These are phyloP conservation scores for Drosophila emarginata DNA, from an alignment of 2,888 invertebrate genomes.

Conservation along the genomic window DNA sequence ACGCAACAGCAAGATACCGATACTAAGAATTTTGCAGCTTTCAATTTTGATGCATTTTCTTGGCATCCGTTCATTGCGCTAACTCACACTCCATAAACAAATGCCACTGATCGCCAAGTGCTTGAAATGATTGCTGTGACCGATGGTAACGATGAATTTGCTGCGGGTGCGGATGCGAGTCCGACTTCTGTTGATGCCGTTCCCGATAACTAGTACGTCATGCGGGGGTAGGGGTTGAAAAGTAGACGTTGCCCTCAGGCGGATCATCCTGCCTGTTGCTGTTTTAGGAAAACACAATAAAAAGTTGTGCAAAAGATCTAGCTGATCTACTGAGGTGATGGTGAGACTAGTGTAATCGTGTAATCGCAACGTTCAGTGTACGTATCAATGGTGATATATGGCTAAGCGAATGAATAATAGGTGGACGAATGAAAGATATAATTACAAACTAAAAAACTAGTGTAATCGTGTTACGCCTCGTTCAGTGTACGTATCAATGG, in stretches of 20 bases:
- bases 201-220: constrained; percentile 20
- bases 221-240: constrained; percentile 54
- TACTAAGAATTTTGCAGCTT: constrained; percentile 10
- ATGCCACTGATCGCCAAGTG: constrained; percentile 62
- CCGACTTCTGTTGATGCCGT: constrained; percentile 28
- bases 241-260: constrained; percentile 34
- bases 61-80: constrained; percentile 22
- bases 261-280: constrained; percentile 44
- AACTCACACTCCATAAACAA: constrained; percentile 80
- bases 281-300: constrained; percentile 46
- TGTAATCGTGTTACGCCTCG: constrained; percentile 26
- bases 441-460: too few relatives aligned
- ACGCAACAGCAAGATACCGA: constrained; percentile 44
- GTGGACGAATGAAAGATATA: constrained; percentile 4
- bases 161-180: constrained; percentile 29
- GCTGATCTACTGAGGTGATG: constrained; percentile 13
- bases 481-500: constrained; percentile 71
- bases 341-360: constrained; percentile 21
- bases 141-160: constrained; percentile 15
- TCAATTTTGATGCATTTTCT: constrained; percentile 2
- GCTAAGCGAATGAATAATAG: constrained; percentile 9
- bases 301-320: constrained; percentile 40
- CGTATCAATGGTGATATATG: constrained; percentile 54
- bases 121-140: constrained; percentile 28
- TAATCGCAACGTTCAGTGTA: constrained; percentile 60